These are phyloP conservation scores for Lordiphosa fenestrarum DNA, from an alignment of 2,888 invertebrate species.

Conservation along the genomic window DNA sequence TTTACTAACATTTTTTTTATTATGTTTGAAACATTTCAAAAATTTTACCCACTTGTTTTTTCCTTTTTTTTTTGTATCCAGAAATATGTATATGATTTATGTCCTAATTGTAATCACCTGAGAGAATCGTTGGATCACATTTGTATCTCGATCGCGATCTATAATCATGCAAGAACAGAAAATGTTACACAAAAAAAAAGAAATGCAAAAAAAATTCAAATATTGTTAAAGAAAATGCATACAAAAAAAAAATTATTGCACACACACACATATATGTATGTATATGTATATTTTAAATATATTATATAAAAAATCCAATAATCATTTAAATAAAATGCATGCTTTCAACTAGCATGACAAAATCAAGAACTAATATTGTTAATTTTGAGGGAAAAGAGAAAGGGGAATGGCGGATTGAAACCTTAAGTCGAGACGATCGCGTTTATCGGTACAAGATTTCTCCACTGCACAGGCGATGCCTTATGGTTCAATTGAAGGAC, in stretches of 20 bases:
- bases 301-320: slow-evolving; percentile 24
- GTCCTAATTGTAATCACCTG: slow-evolving; percentile 44
- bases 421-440: too few species aligned
- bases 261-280: slow-evolving; percentile 36
- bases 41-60: slow-evolving; percentile 24
- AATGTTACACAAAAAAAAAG: slow-evolving; percentile 47
- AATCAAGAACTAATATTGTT: slow-evolving; percentile 25
- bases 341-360: slow-evolving; percentile 40
- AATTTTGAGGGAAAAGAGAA: neutral
- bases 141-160: slow-evolving; percentile 8
- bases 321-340: slow-evolving; percentile 54
- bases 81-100: slow-evolving; percentile 40
- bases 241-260: slow-evolving; percentile 12
- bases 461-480: too few species aligned
- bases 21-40: slow-evolving; percentile 50
- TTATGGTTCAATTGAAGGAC: too few species aligned
- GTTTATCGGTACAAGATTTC: too few species aligned
- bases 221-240: slow-evolving; percentile 42
- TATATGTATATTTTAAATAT: slow-evolving; percentile 32
- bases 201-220: slow-evolving; percentile 18
- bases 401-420: too few species aligned
- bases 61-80: slow-evolving; percentile 37
- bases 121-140: neutral
- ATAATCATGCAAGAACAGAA: slow-evolving; percentile 7
- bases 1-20: slow-evolving; percentile 37